Evolutionary conservation across 1,140 invertebrate genomes (phyloP).

Genomic region (Drosophila baimaii): DNA sequence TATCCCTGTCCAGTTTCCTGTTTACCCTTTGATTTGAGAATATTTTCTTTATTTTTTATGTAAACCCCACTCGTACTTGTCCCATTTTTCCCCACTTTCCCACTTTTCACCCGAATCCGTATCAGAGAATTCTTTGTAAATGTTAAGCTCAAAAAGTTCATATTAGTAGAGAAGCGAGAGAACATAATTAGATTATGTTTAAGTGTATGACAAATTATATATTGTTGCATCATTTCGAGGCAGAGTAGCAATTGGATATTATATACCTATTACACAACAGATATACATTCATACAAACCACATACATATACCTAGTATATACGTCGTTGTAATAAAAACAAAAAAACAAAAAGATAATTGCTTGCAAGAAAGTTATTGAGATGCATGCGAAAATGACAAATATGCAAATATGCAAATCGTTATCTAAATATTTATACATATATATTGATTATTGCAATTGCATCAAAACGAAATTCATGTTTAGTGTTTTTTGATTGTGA

Average conservation of each 20-base stretch:
- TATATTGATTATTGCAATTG: slow-evolving; percentile 61
- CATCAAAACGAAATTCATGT: slow-evolving; percentile 66
- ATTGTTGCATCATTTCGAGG: slow-evolving; percentile 67
- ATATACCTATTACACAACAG: slow-evolving; percentile 58
- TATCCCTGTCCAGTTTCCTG: slow-evolving; percentile 17
- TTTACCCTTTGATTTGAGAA: slow-evolving; percentile 22
- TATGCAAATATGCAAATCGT: slow-evolving; percentile 78
- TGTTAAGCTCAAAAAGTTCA: slow-evolving; percentile 82
- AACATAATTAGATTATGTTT: slow-evolving; percentile 79
- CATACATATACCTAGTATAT: slow-evolving; percentile 79
- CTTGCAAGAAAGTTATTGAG: slow-evolving; percentile 46
- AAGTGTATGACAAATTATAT: slow-evolving; percentile 73
- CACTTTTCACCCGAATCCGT: slow-evolving; percentile 41
- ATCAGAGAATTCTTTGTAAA: slow-evolving; percentile 77
- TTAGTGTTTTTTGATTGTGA: slow-evolving; percentile 77
- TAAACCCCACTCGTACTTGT: slow-evolving; percentile 3
- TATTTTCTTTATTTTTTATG: slow-evolving; percentile 15
- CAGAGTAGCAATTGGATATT: slow-evolving; percentile 80
- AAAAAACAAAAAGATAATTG: slow-evolving; percentile 33
- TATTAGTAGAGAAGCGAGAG: slow-evolving; percentile 62
- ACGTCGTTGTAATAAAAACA: slow-evolving; percentile 76
- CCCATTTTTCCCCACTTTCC: slow-evolving; percentile 35
- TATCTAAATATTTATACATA: slow-evolving; percentile 81
- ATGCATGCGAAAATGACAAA: slow-evolving; percentile 62
- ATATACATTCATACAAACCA: slow-evolving; percentile 67